Percentiles rank a stretch among this genome's conserved stretches.
These are phyloP conservation scores for Ichneumoninae sp. DNA, from an alignment of 2,888 invertebrate genomes.

Conservation along the genomic window DNA sequence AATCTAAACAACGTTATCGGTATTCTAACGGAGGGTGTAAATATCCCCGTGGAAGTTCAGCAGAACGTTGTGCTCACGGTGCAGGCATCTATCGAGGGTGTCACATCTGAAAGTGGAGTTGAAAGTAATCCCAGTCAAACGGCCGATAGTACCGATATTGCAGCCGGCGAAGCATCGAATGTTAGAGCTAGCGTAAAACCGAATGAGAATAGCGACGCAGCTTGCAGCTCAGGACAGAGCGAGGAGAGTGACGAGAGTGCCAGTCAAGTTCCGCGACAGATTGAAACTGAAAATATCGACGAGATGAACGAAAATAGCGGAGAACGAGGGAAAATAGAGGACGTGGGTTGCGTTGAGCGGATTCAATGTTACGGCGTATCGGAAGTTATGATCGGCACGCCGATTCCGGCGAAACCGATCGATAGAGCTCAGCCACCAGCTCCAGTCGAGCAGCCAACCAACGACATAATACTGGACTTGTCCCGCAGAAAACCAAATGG, in stretches of 20 bases:
- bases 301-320: slow-evolving; percentile 10
- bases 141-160: slow-evolving; percentile 58
- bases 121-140: slow-evolving; percentile 67
- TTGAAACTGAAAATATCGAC: slow-evolving; percentile 32
- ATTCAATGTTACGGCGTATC: slow-evolving; percentile 19
- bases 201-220: slow-evolving; percentile 57
- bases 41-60: slow-evolving; percentile 80
- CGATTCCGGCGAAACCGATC: slow-evolving; percentile 23
- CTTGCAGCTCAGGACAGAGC: slow-evolving; percentile 39
- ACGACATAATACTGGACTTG: slow-evolving; percentile 81
- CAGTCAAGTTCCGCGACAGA: slow-evolving; percentile 10
- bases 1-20: slow-evolving; percentile 82
- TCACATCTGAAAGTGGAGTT: slow-evolving; percentile 66
- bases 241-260: slow-evolving; percentile 26
- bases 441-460: slow-evolving; percentile 69
- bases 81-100: slow-evolving; percentile 77
- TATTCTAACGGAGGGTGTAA: slow-evolving; percentile 82
- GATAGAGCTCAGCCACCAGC: background rate
- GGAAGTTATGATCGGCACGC: background rate
- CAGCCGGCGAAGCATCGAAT: slow-evolving; percentile 54
- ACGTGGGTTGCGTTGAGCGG: background rate
- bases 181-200: slow-evolving; percentile 58
- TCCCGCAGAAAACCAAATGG: slow-evolving; percentile 81
- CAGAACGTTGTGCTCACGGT: slow-evolving; percentile 80
- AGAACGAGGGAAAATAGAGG: background rate